Conservation (phyloP, 2,888 invertebrate genomes). For the Aleiodes alternator region DNA sequence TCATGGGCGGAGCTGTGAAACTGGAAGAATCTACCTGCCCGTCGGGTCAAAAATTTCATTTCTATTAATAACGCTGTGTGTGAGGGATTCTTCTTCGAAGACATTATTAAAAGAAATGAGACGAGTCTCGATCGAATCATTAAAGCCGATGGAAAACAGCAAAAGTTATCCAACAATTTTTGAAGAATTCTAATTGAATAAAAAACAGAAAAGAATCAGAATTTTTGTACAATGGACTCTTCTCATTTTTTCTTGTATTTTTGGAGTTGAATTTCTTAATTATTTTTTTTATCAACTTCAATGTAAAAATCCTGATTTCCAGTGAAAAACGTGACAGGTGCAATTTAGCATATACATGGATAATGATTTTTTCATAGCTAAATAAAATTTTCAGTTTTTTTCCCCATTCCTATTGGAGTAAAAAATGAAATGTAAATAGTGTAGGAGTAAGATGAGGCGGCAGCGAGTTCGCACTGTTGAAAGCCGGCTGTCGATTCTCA, state of each 20-base stretch:
- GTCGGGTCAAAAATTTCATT: conserved; percentile 65
- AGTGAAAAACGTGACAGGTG: background rate
- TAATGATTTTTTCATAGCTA: background rate
- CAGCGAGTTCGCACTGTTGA: conserved; percentile 60
- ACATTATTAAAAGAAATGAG: conserved; percentile 2
- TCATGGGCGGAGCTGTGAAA: conserved; percentile 45
- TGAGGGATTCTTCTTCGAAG: conserved; percentile 9
- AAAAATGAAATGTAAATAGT: background rate
- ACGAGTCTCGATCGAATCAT: conserved; percentile 14
- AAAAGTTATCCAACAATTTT: no score
- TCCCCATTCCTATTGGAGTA: background rate
- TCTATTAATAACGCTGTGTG: conserved; percentile 71
- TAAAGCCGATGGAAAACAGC: no score
- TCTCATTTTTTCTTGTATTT: no score
- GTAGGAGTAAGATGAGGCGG: conserved; percentile 16
- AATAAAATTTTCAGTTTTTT: conserved; percentile 1
- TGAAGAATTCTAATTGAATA: no score
- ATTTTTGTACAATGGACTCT: no score
- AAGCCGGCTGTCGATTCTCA: conserved; percentile 72
- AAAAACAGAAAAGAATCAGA: no score
- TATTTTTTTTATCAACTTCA: no score
- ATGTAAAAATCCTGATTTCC: no score
- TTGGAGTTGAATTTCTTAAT: no score
- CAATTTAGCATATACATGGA: background rate
- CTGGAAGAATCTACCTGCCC: conserved; percentile 61